Evolutionary conservation across 2,113 vertebrate genomes (phyloP), one percentile per base, ranked within the genome.

Genomic region (Callipepla squamata): DNA sequence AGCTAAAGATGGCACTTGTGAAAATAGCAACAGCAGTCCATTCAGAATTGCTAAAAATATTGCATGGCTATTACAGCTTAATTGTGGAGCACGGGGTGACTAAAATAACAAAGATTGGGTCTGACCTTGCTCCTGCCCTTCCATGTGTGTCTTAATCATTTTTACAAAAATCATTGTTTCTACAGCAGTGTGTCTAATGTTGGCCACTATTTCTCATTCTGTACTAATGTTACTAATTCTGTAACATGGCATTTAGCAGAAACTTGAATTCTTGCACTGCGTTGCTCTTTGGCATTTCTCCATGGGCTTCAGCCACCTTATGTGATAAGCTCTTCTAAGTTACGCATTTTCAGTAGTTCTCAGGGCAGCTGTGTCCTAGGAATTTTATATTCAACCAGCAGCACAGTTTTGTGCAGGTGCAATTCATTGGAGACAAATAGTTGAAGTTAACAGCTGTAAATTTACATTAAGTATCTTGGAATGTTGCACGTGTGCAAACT

Each of bases 21-120:
- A 97, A 97, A 96, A 95, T 95, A 93, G 90, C 90, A 96, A 83
- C 79, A 82, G 70, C 87, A 55, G 61, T 90, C 82, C 48, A 45
- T 76, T 89, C 81, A 87, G 68, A 94, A 65, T 57, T 78, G 47
- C 74, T 96, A 86, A 95, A 95, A 92, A 85, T 95, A 92, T 4
- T 17, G 2, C 73, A 50, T 50, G 77, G 65, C 55, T 74, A 63
- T 96, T 94, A 90, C 66, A 90, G n/a, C 86, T 85, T 77, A 92
- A 91, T 66, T 90, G 55, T 77, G 57, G 59, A 90, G 72, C 85
- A 83, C 47, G 51, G 19, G 57, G 69, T 44, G 51, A 67, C 61
- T 77, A 2, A 83, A 92, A 85, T 59, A 67, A 57, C 76, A 34
- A 83, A 89, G 50, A 44, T 34, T 42, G 74, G 65, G 68, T 83